Evolutionary conservation across 2,888 invertebrate genomes (phyloP), one percentile per base, ranked within the genome.

Genomic region (Hirtodrosophila cameraria): DNA sequence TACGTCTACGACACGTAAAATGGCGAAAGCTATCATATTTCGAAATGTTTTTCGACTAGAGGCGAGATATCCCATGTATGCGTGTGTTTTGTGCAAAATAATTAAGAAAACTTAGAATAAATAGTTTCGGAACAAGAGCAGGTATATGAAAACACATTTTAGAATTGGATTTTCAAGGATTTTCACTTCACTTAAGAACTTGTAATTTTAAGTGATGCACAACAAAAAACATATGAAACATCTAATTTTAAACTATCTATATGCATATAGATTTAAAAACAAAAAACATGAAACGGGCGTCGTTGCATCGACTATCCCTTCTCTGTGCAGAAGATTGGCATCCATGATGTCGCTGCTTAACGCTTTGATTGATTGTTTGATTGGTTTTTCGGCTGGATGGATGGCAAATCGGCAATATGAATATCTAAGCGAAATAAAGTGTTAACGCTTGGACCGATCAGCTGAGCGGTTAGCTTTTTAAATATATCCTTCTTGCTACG

Each of bases 401-500:
- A 94, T 0, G 97, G 97, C 88, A 98, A 91, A 91, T 97, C 95
- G 67, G 95, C 93, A 75, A 97, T 97, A 91, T 95, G 94, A 8
- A 96, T 95, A 90, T 97, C 96, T 85, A 96, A 96, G 76, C 95
- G 95, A 91, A 97, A 97, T 64, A 96, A 91, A 89, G 97, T 96
- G 16, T 97, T 96, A 18, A 97, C 93, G 91, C 95, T 97, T 80
- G 95, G 93, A 0, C 96, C 96, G 82, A 97, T 95, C 60, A 97
- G 91, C 94, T 94, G 94, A 62, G 94, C 94, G 6, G 97, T 96
- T 75, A 96, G 94, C 91, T 97, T 97, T 91, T 95, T 97, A 91
- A 97, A 97, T 43, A 96, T 92, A 89, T 98, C 97, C 77, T 97
- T 96, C 89, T 97, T 97, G 79, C 95, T 95, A 89, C 97, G 97